Conservation (phyloP, 1,140 invertebrate genomes). For the Lysiphlebus fabarum region DNA sequence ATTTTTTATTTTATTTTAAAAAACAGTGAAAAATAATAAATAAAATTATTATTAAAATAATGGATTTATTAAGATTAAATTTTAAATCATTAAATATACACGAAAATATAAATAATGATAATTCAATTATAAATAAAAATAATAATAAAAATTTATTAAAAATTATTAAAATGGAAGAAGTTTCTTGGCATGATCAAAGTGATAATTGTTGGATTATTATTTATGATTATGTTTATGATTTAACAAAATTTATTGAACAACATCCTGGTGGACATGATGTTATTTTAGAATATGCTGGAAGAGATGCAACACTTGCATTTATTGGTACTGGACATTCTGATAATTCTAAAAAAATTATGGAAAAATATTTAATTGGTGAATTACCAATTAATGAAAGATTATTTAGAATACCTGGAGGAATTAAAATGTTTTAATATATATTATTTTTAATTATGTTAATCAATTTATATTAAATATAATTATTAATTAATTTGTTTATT, state of each 20-base stretch:
- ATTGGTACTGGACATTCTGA: slow-evolving; percentile 74
- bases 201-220: slow-evolving; percentile 71
- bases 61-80: slow-evolving; percentile 30
- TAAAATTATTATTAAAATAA: slow-evolving; percentile 12
- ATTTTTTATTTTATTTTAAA: too few relatives aligned
- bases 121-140: too few relatives aligned
- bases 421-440: slow-evolving; percentile 36
- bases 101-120: slow-evolving; percentile 15
- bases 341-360: slow-evolving; percentile 59
- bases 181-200: slow-evolving; percentile 63
- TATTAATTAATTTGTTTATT: neutral
- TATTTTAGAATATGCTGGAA: slow-evolving; percentile 80
- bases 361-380: slow-evolving; percentile 70
- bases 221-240: slow-evolving; percentile 73
- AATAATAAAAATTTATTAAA: neutral
- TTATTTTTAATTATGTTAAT: neutral
- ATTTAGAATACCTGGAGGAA: slow-evolving; percentile 58
- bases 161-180: slow-evolving; percentile 61
- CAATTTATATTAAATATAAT: neutral
- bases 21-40: too few relatives aligned
- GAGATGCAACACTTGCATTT: slow-evolving; percentile 82
- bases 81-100: slow-evolving; percentile 24
- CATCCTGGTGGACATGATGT: slow-evolving; percentile 86
- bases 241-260: slow-evolving; percentile 68
- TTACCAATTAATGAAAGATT: slow-evolving; percentile 68